These are phyloP conservation scores for Micrasema minimum DNA, from an alignment of 1,140 invertebrate species.

Conservation along the genomic window DNA sequence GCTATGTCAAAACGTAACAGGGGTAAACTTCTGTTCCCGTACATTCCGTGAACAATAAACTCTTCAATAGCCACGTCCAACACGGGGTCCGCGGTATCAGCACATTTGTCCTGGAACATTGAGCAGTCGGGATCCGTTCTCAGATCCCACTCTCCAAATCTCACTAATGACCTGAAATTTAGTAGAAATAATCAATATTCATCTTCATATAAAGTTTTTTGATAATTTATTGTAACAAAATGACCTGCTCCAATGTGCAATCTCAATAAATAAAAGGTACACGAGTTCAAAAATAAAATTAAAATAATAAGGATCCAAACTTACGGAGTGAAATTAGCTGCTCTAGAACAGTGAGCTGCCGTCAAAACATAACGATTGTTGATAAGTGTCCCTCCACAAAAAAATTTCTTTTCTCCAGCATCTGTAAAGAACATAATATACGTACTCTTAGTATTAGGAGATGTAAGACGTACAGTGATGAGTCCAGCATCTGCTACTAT, in stretches of 20 bases:
- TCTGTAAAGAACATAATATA: too few species aligned
- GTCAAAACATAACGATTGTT: conserved; percentile 75
- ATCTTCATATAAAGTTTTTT: too few species aligned
- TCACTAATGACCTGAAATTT: conserved; percentile 60
- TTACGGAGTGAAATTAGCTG: too few species aligned
- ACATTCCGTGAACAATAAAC: conserved; percentile 52
- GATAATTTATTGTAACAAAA: too few species aligned
- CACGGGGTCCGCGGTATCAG: conserved; percentile 62
- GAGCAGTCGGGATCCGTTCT: conserved; percentile 69
- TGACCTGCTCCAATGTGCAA: too few species aligned
- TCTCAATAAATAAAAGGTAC: too few species aligned
- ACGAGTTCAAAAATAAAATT: too few species aligned
- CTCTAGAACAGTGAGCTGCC: conserved; percentile 75
- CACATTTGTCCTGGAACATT: conserved; percentile 17
- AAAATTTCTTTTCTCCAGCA: conserved; percentile 3
- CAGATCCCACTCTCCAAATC: conserved; percentile 73
- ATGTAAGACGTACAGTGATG: too few species aligned
- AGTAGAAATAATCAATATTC: conserved; percentile 53
- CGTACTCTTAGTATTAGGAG: too few species aligned
- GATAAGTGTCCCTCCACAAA: conserved; percentile 73
- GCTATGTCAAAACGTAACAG: conserved; percentile 72
- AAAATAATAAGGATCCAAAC: too few species aligned
- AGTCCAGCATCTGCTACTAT: too few species aligned
- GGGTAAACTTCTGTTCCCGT: conserved; percentile 27
- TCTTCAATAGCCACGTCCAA: conserved; percentile 58